Base-by-base conservation (phyloP, 2,113 vertebrate genomes). In the Tetrax tetrax region DNA sequence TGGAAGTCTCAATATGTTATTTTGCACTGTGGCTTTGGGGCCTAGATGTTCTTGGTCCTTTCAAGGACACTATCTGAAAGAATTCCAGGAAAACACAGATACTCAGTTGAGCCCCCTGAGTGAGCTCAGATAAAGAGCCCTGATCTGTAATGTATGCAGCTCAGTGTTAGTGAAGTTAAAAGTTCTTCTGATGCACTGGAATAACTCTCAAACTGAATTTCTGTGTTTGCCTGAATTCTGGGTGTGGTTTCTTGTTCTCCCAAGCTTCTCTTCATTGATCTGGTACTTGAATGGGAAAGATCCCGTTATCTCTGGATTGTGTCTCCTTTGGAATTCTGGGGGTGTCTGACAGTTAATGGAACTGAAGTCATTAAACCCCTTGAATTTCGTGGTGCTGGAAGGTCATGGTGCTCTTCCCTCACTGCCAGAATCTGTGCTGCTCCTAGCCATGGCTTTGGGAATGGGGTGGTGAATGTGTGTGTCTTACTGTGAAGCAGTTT, bases 211-310 rank as follows among this genome's bases (percentile, higher is more conserved):
- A 53, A 91, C 93, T 97, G 78, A 57, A 91, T 90, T 90, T 97
- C 91, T 96, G 80, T 93, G 79, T 97, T 97, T 77, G 28, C 81
- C 71, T 85, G 81, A 85, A 89, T 96, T 97, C 77, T 95, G 86
- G 82, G 51, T 91, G 56, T 54, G 64, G 66, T 79, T 88, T 91
- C 76, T 93, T 24, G 0, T 79, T 65, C n/a, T 96, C 64, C 72
- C 24, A 18, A 74, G 68, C 41, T 86, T 93, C 51, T 96, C 69
- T 91, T 93, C 16, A 53, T 81, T 91, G 59, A 89, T 83, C 70
- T 95, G 92, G 53, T 96, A 89, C 94, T 91, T 93, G 75, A 90
- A 71, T 89, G 89, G 83, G 88, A 63, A 87, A 87, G 71, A 91
- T 95, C 65, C 83, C 83, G 53, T 91, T 91, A 23, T 33, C 47